phyloP scores from a whole-genome alignment of 2,888 invertebrate species.

The Drosophila meridionalis region DNA sequence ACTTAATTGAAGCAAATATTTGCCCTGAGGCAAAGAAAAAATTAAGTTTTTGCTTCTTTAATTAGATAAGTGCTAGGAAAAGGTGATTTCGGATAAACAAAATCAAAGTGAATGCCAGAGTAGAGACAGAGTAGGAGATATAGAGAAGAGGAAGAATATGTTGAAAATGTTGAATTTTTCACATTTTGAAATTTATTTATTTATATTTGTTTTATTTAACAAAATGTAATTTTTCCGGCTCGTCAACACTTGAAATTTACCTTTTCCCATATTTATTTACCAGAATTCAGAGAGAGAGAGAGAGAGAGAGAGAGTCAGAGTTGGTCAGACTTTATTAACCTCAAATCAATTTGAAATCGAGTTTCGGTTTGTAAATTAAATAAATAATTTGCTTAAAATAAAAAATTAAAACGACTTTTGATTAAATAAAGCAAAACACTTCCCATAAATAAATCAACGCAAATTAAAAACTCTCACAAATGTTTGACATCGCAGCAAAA shows the following conservation, averaged over 20 bases:
- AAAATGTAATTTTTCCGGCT: conserved; percentile 16
- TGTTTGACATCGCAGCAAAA: neutral
- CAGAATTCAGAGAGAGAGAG: neutral
- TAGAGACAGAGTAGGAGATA: no score
- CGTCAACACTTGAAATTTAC: conserved; percentile 26
- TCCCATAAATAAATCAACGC: conserved; percentile 2
- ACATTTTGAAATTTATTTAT: conserved; percentile 17
- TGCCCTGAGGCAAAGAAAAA: neutral
- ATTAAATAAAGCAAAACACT: neutral
- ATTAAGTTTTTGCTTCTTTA: neutral
- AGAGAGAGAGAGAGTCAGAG: neutral
- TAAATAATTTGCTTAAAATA: conserved; percentile 8
- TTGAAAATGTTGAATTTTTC: conserved; percentile 24
- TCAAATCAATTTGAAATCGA: conserved; percentile 5
- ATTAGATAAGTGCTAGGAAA: conserved; percentile 4
- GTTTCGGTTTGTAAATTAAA: conserved; percentile 4
- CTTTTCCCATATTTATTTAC: conserved; percentile 16
- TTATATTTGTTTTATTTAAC: conserved; percentile 5
- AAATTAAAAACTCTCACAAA: neutral
- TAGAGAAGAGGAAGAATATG: neutral
- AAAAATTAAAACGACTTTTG: neutral
- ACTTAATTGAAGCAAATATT: neutral
- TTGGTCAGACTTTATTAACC: conserved; percentile 1
- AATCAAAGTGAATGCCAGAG: no score
- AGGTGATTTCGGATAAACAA: neutral